These are phyloP conservation scores for Tenualosa thibaudeaui DNA, from an alignment of 2,797 vertebrate species.

Conservation along the genomic window DNA sequence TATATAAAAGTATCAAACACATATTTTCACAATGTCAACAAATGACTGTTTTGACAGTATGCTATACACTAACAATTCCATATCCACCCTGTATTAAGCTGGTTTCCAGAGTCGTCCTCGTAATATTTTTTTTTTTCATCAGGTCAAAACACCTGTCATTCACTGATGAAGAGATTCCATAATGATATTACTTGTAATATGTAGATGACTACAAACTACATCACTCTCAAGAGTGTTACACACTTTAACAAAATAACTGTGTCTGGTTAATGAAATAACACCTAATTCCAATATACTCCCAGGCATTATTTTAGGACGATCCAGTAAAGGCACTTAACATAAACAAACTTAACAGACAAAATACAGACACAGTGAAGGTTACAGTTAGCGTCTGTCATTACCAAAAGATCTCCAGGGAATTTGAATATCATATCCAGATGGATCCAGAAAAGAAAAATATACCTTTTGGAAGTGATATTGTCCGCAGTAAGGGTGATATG, in stretches of 20 bases:
- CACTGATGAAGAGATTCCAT: neutral
- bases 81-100: neutral
- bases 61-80: neutral
- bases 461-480: neutral
- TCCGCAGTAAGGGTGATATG: neutral
- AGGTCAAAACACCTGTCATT: neutral
- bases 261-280: neutral
- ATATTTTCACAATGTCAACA: constrained; percentile 10
- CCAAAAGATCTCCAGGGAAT: neutral
- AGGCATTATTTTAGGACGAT: constrained; percentile 29
- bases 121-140: neutral
- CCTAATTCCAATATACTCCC: neutral
- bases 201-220: neutral
- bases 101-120: neutral
- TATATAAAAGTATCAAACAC: constrained; percentile 35
- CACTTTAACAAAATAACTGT: neutral
- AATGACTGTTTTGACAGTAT: neutral
- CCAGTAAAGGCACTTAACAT: constrained; percentile 34
- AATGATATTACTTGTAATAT: neutral
- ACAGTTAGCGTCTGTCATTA: neutral
- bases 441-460: neutral
- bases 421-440: neutral
- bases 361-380: neutral
- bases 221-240: neutral
- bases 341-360: constrained; percentile 10